Conservation (phyloP, 2,797 vertebrate species). For the Linurgus olivaceus region DNA sequence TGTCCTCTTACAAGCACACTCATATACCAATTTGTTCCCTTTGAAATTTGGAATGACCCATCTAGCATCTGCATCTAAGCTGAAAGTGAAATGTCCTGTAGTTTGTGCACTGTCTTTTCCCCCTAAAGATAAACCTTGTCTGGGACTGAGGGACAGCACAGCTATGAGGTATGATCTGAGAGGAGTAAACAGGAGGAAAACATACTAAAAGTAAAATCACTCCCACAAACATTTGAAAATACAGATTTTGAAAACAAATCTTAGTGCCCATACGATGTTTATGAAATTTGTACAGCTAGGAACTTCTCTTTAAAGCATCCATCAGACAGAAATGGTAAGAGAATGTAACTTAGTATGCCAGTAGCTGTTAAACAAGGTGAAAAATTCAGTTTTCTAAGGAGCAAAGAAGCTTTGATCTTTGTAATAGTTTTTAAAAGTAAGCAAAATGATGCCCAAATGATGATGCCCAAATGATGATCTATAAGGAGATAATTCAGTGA, state of each 20-base stretch:
- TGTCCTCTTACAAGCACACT: not conserved
- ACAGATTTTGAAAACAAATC: not conserved
- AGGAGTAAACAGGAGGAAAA: not conserved
- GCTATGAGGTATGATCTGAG: not conserved
- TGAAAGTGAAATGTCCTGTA: not conserved
- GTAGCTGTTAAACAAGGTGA: not conserved
- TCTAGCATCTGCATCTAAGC: not conserved
- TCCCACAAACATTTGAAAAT: not conserved
- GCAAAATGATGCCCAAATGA: not conserved
- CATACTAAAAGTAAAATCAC: not conserved
- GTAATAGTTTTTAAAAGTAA: not conserved
- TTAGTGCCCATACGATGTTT: not conserved
- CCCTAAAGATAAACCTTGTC: not conserved
- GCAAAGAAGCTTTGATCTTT: not conserved
- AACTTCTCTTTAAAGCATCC: not conserved
- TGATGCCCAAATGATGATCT: not conserved
- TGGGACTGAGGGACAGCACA: not conserved
- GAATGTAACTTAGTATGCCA: not conserved
- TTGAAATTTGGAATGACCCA: not conserved
- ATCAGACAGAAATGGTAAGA: not conserved
- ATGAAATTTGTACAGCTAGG: not conserved
- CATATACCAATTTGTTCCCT: not conserved
- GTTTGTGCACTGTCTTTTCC: not conserved
- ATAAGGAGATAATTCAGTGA: fast-evolving
- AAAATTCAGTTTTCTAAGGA: not conserved